Evolutionary conservation across 2,888 invertebrate species (phyloP), one percentile per base, ranked within the genome.

Genomic region (Mechanitis messenoides): DNA sequence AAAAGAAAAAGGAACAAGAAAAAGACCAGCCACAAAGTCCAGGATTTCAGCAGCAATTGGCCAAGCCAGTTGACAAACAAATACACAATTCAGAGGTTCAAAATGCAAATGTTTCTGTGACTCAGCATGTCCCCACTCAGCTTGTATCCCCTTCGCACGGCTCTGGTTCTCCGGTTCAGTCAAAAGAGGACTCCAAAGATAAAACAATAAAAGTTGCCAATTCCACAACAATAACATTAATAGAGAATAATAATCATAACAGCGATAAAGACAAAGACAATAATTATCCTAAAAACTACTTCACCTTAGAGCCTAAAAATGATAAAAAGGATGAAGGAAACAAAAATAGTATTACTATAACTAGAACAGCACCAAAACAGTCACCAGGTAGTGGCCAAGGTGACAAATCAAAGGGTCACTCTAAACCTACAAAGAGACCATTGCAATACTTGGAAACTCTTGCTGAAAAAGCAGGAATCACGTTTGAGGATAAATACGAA

Each of bases 401-500:
- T 11, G 88, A 88, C 31, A 88, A 89, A 61, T 58, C 75, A 7
- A 88, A 88, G 68, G 73, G 65, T 33, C 76, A 77, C 47, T 67
- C 72, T 3, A 89, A 89, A 64, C 68, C 82, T 2, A 68, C 76
- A 0, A 89, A 88, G 68, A 77, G 90, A 60, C 90, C 90, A 0
- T 72, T 94, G 58, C 94, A 94, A 92, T 94, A 93, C 74, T 81
- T 94, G 67, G 94, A 94, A 77, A 94, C 94, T 0, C 87, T 94
- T 64, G 94, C 94, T 12, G 93, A 94, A 74, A 94, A 94, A 71
- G 94, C 94, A 58, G 94, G 94, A 2, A 93, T 94, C 12, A 94
- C 93, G 28, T 93, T 93, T 74, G 94, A 94, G 77, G 94, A 94
- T 78, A 94, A 94, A 80, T 94, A 94, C 89, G 94, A 94, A 80